Percentiles rank a stretch among this genome's conserved stretches.
These are phyloP conservation scores for Pluvianellus socialis DNA, from an alignment of 2,113 vertebrate species.

Conservation along the genomic window DNA sequence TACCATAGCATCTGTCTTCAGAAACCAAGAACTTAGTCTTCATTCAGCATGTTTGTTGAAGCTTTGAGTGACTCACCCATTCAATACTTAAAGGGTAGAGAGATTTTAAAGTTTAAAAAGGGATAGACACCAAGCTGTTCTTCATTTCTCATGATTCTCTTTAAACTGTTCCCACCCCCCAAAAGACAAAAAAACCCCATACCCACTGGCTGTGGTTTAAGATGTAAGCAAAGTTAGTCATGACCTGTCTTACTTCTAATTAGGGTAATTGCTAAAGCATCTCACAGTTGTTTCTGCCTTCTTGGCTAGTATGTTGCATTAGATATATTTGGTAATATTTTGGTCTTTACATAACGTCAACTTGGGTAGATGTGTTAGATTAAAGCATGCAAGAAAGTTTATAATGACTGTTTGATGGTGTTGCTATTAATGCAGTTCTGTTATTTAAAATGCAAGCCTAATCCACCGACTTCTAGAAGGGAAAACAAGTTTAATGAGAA, in stretches of 20 bases:
- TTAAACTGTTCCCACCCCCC: background rate
- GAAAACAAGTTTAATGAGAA: background rate
- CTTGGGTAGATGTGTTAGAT: background rate
- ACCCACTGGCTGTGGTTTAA: background rate
- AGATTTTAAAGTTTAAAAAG: background rate
- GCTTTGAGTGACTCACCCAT: background rate
- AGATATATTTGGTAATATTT: background rate
- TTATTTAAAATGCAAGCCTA: background rate
- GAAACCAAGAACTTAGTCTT: background rate
- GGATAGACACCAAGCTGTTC: background rate
- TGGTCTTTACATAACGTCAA: background rate
- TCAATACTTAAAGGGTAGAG: background rate
- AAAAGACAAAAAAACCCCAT: background rate
- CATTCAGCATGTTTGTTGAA: background rate
- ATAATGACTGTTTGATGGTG: background rate
- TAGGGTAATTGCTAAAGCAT: background rate
- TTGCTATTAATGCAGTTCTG: background rate
- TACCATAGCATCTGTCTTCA: background rate
- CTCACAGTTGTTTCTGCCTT: background rate
- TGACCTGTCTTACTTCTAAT: background rate
- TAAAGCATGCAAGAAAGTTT: background rate
- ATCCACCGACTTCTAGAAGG: background rate
- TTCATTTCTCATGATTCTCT: background rate
- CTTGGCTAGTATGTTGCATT: background rate
- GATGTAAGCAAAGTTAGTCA: background rate